These are phyloP conservation scores for Semnopithecus entellus DNA, from an alignment of 2,113 vertebrate genomes.

Conservation along the genomic window DNA sequence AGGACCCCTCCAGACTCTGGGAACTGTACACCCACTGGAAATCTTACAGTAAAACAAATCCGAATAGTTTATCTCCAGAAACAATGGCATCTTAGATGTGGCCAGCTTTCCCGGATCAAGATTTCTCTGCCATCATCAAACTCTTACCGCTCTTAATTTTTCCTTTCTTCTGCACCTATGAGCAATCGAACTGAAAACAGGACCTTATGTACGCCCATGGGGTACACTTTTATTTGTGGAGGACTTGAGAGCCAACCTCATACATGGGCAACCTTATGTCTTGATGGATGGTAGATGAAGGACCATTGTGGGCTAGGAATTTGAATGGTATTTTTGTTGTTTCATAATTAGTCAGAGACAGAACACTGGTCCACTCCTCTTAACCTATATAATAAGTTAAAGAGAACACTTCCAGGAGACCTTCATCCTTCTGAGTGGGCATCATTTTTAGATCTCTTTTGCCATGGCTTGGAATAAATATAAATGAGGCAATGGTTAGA, in stretches of 20 bases:
- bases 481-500: not conserved
- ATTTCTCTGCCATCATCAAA: not conserved
- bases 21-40: not conserved
- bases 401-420: not conserved
- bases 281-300: not conserved
- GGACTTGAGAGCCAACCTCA: not conserved
- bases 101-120: not conserved
- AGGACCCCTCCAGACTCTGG: not conserved
- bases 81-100: not conserved
- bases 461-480: not conserved
- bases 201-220: not conserved
- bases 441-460: not conserved
- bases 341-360: not conserved
- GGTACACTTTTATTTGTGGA: not conserved
- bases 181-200: not conserved
- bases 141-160: not conserved
- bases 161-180: not conserved
- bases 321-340: not conserved
- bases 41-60: not conserved
- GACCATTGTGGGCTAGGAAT: not conserved
- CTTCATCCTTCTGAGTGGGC: not conserved
- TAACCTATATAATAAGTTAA: not conserved
- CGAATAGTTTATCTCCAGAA: not conserved
- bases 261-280: not conserved
- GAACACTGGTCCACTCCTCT: not conserved